Conservation (phyloP, 2,888 invertebrate species). For the Trissonchulus latispiculum region DNA sequence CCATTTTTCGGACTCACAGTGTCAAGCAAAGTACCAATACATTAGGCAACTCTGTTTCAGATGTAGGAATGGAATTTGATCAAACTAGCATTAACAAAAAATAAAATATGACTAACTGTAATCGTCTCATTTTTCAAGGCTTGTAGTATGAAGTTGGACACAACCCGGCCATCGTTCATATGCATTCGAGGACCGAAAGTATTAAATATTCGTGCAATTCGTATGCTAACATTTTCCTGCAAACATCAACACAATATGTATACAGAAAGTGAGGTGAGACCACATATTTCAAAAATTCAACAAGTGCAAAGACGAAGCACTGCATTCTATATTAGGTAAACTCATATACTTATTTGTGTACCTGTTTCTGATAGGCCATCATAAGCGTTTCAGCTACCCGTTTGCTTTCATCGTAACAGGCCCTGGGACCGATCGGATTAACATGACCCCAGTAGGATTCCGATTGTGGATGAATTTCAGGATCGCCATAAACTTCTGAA, state of each 20-base stretch:
- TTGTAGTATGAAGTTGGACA: slow-evolving; percentile 95
- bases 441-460: slow-evolving; percentile 99
- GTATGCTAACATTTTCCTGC: slow-evolving; percentile 79
- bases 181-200: slow-evolving; percentile 99
- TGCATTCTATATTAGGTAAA: no score
- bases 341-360: slow-evolving; percentile 29
- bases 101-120: no score
- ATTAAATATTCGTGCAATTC: slow-evolving; percentile 96
- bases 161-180: slow-evolving; percentile 93
- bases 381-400: slow-evolving; percentile 88
- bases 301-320: background rate
- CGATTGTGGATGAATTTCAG: slow-evolving; percentile 91
- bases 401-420: slow-evolving; percentile 99
- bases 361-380: slow-evolving; percentile 86
- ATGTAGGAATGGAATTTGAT: no score
- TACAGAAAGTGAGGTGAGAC: no score
- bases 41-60: no score
- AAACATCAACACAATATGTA: no score
- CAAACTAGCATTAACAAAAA: no score
- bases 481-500: slow-evolving; percentile 98
- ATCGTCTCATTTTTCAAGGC: slow-evolving; percentile 86
- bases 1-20: no score
- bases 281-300: background rate
- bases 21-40: no score
- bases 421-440: slow-evolving; percentile 76